Percentiles rank a stretch among this genome's conserved stretches.
phyloP scores from a whole-genome alignment of 2,113 vertebrate species.

The Cinclus mexicanus region DNA sequence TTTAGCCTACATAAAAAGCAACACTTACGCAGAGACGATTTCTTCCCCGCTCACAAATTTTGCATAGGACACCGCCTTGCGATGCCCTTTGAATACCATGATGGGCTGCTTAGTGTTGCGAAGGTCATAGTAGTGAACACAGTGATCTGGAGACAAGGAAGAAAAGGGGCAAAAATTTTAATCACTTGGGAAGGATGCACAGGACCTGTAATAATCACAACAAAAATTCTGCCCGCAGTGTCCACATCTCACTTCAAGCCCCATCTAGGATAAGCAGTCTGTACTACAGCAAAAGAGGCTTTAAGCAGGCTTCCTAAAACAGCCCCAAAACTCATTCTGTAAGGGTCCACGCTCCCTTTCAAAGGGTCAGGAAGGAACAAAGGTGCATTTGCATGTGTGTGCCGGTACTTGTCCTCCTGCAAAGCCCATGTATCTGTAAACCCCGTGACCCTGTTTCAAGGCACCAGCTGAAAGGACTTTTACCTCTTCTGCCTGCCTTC shows the following conservation, averaged over 20 bases:
- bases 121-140: constrained; percentile 99
- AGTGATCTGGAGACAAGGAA: constrained; percentile 85
- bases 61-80: constrained; percentile 97
- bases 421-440: fast-evolving
- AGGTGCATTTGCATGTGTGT: neutral
- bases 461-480: neutral
- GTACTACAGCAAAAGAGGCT: neutral
- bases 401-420: fast-evolving
- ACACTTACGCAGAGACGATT: constrained; percentile 97
- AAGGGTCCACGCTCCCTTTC: neutral
- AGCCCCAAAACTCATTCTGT: neutral
- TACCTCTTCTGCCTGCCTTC: neutral
- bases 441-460: neutral
- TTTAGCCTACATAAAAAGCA: neutral
- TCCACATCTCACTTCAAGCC: neutral
- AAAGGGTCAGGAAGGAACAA: neutral
- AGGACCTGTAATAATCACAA: neutral
- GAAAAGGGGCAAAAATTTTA: neutral
- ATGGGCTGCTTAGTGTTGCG: constrained; percentile 99
- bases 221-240: neutral
- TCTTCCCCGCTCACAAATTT: constrained; percentile 98
- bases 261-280: neutral
- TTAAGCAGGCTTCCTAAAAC: neutral
- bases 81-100: constrained; percentile 99
- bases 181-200: neutral